Base-by-base conservation (phyloP, 30 jellyfish, hydroid and myxozoan genomes). In the Cassiopea xamachana region DNA sequence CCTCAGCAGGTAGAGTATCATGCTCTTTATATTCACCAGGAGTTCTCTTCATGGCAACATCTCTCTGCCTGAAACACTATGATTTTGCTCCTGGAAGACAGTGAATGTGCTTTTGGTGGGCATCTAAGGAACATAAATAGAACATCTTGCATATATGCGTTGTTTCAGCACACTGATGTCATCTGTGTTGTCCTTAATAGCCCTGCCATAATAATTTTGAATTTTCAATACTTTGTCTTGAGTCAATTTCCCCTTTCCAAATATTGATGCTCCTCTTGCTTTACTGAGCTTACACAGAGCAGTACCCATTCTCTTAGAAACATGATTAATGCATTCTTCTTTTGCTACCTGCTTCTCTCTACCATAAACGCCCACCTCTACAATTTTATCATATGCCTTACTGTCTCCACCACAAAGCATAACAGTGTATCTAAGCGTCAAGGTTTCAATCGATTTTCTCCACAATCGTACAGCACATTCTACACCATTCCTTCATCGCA, bases 361-460 rank as follows among this genome's bases (percentile, higher is more conserved):
- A 58, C 69, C 69, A 58, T 58, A 58, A 5, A 58, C 69, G 12
- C 13, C 12, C 13, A 58, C 12, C 7, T 58, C 69, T 58, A 5
- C 13, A 5, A 74, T 82, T 3, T 86, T 43, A 62, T 88, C 91
- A 79, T 27, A 88, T 0, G 86, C 79, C 77, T 88, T 88, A 55
- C 91, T 77, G 86, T 88, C 95, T 13, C 95, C 95, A 80, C 70
- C 95, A 58, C 79, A 61, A 48, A 77, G 86, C 82, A 74, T 79
- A 8, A 88, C 50, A 1, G 96, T 89, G 85, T 89, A 89, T 5
- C 92, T 72, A 51, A 89, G 69, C 75, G 70, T 60, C 76, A 3
- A 58, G 1, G 51, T 50, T 2, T 72, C 82, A 18, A 80, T 71
- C 19, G 90, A 81, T 16, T 88, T 48, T 6, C 45, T 48, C 88